Base-by-base conservation (phyloP, 64 coral and sea anemone genomes). In the Stichodactyla mertensii region DNA sequence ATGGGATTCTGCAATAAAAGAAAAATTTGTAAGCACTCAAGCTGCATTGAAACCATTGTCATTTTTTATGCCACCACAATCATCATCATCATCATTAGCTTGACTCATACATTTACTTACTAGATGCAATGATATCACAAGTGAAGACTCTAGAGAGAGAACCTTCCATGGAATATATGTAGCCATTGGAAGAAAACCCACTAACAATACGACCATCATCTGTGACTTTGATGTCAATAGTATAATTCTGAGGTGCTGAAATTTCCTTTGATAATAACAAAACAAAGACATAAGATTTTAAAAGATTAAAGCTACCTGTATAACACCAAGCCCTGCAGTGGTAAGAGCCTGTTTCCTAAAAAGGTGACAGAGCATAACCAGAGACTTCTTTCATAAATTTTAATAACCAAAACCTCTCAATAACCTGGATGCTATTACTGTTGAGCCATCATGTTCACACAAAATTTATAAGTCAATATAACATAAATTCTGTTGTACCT, bases 161-260 rank as follows among this genome's bases (percentile, higher is more conserved):
- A 14, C 77, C 54, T 64, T 79, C 60, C 12, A 58, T 56, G 19
- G 60, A 58, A 20, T 93, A 87, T 14, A 61, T 77, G 31, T 85
- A 90, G 6, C 94, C 91, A 54, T 83, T 92, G 16, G 90, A 66
- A 61, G 90, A 86, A 56, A 77, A 92, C 36, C 71, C 74, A 22
- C 26, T 78, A 15, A 96, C 88, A 55, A 96, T 86, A 27, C 80
- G 52, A 26, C 94, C 94, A 90, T 96, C 89, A 83, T 96, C 94
- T 51, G 87, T 86, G 14, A 96, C 94, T 90, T 88, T 85, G 31
- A 96, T 83, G n/a, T 71, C 23, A 70, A 96, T 69, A 53, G 86
- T 87, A 54, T 84, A 88, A 19, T 86, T 85, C 1, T 55, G 67
- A 10, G 62, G 10, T 66, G 86, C 82, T 0, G 89, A 83, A 58